A percentile compares a stretch with the other conserved stretches of the same genome.
phyloP scores from a whole-genome alignment of 2,888 invertebrate species.

The Neoitamus cyanurus region DNA sequence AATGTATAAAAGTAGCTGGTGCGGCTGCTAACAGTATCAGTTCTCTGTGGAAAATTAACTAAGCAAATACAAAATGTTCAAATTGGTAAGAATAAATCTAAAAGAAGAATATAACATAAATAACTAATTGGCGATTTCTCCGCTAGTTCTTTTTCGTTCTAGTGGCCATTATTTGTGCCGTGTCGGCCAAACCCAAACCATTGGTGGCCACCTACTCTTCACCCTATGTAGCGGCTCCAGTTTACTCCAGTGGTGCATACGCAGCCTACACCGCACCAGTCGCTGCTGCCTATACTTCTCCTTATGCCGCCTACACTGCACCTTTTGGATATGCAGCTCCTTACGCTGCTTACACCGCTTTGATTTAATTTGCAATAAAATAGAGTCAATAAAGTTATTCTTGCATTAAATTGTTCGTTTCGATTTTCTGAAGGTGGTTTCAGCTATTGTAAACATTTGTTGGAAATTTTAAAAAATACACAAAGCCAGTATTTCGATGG shows the following conservation, averaged over 20 bases:
- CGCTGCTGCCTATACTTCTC: constrained; percentile 56
- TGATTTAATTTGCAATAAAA: background rate
- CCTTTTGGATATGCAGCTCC: background rate
- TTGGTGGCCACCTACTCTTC: constrained; percentile 22
- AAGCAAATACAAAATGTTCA: constrained; percentile 47
- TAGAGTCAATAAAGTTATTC: background rate
- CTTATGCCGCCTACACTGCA: constrained; percentile 50
- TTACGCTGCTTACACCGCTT: background rate
- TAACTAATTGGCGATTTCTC: background rate
- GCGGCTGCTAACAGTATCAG: background rate
- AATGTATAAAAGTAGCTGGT: constrained; percentile 10
- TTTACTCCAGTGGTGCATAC: background rate
- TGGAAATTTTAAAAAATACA: too few relatives aligned
- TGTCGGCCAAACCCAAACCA: constrained; percentile 57
- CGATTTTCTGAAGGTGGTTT: background rate
- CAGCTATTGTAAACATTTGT: too few relatives aligned
- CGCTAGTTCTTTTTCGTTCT: constrained; percentile 57
- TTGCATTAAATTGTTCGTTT: background rate
- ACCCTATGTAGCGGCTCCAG: background rate
- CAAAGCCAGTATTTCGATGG: too few relatives aligned
- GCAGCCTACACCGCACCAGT: constrained; percentile 57
- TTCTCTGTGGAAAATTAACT: background rate
- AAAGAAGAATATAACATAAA: background rate
- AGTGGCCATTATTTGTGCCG: constrained; percentile 53
- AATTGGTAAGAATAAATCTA: constrained; percentile 34